Conservation (phyloP, 2,113 vertebrate genomes). For the Gasterosteus aculeatus region DNA sequence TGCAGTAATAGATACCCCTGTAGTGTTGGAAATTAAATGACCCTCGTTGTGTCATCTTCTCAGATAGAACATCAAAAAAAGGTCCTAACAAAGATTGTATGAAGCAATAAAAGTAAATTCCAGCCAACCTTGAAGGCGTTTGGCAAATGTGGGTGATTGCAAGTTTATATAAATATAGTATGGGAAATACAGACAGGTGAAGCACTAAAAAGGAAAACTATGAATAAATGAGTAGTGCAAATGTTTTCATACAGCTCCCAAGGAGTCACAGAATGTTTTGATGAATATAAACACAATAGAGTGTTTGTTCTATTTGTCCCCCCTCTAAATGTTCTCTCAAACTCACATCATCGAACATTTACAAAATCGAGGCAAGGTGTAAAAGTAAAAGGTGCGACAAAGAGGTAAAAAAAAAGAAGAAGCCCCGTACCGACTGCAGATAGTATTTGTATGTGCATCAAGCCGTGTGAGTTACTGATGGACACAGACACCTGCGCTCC, state of each 20-base stretch:
- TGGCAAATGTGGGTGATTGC: neutral
- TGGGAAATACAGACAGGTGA: conserved; percentile 4
- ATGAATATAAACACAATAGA: conserved; percentile 3
- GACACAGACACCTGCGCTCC: conserved; percentile 78
- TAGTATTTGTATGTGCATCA: neutral
- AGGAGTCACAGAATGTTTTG: neutral
- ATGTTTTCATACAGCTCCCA: neutral
- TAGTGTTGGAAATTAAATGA: neutral
- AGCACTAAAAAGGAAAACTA: neutral
- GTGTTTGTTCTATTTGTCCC: neutral
- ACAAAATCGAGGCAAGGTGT: neutral
- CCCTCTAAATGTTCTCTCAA: neutral
- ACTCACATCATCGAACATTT: neutral
- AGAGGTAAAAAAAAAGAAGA: neutral
- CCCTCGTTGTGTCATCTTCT: neutral
- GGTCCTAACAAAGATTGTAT: neutral
- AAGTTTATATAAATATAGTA: neutral
- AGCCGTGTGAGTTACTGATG: conserved; percentile 58
- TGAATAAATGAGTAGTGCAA: neutral
- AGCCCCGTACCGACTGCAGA: neutral
- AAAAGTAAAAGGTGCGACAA: conserved; percentile 7
- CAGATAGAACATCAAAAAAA: neutral
- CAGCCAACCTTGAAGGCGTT: neutral
- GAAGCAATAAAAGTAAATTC: neutral
- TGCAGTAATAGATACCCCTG: neutral